Evolutionary conservation across 2,797 vertebrate species (phyloP).

Genomic region (Enteromius fasciolatus): DNA sequence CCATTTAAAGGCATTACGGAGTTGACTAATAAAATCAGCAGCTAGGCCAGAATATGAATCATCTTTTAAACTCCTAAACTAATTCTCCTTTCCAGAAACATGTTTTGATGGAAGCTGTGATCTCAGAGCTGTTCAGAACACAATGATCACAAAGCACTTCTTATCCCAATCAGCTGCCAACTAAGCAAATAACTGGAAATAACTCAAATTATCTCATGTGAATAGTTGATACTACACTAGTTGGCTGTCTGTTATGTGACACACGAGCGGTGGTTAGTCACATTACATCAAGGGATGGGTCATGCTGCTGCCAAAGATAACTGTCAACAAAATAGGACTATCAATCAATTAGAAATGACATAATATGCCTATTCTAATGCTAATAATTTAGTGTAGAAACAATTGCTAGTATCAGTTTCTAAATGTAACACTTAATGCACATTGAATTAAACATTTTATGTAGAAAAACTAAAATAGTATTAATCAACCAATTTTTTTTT

Average conservation of each 20-base stretch:
- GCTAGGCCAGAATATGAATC: constrained; percentile 44
- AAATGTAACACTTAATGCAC: not conserved
- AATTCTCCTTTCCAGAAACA: constrained; percentile 56
- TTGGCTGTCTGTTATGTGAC: constrained; percentile 18
- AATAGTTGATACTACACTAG: constrained; percentile 30
- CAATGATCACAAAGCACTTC: constrained; percentile 53
- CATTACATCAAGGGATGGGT: constrained; percentile 28
- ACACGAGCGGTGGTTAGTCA: constrained; percentile 31
- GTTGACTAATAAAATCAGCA: constrained; percentile 47
- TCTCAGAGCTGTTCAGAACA: constrained; percentile 53
- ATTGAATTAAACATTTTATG: not conserved
- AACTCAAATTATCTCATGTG: constrained; percentile 48
- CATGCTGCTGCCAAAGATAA: constrained; percentile 18
- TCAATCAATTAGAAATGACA: not conserved
- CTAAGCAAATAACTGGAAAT: constrained; percentile 54
- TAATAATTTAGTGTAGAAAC: not conserved
- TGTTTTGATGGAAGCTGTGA: constrained; percentile 55
- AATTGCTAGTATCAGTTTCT: not conserved
- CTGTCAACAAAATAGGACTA: not conserved
- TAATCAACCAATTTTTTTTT: too few relatives aligned
- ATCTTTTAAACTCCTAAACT: constrained; percentile 30
- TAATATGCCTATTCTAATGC: not conserved
- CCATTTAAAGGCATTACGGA: constrained; percentile 47
- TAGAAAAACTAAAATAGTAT: not conserved
- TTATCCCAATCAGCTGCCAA: constrained; percentile 49